Evolutionary conservation across 2,113 vertebrate genomes (phyloP), one percentile per base, ranked within the genome.

Genomic region (Aramus guarauna): DNA sequence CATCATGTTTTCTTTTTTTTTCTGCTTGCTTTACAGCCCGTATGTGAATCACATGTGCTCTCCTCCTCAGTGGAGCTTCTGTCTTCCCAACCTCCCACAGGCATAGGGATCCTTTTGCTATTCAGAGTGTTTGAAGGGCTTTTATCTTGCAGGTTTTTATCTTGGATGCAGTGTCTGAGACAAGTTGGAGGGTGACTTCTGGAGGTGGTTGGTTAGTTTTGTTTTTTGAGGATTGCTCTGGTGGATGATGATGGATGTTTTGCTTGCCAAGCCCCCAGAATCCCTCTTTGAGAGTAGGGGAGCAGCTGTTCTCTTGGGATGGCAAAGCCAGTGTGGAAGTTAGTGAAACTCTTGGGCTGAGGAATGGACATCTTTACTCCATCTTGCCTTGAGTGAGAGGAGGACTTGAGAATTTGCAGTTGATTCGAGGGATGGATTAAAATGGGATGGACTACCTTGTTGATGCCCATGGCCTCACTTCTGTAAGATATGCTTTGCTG

Each of bases 401-500:
- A 75, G 41, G 20, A 39, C 43, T 68, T 48, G 39, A 62, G 62
- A 52, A 10, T 26, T 34, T 45, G 55, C 36, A 45, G 23, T 27
- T 66, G 37, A 12, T 39, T 26, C 58, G 68, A 48, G 27, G 9
- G 9, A 2, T 43, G 41, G 37, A 53, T 68, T 47, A 47, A 83
- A 45, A 47, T 53, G 11, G 23, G 16, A 3, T 69, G 55, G 16
- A 29, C 55, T 69, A 27, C 62, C 12, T 48, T 23, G 56, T 63
- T n/a, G 39, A 8, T 53, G 60, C 37, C 75, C 21, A 1, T 8
- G 15, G 43, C 43, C 36, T 63, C 4, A 3, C 29, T 64, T 39
- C 34, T 37, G 0, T 11, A 12, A 27, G 29, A 34, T 6, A 0
- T 1, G 9, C 16, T 47, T n/a, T 60, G 37, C 53, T 53, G 37